A percentile compares a stretch with the other conserved stretches of the same genome.
Conservation (phyloP, 1,140 invertebrate genomes). For the Nixonia krombeini region DNA sequence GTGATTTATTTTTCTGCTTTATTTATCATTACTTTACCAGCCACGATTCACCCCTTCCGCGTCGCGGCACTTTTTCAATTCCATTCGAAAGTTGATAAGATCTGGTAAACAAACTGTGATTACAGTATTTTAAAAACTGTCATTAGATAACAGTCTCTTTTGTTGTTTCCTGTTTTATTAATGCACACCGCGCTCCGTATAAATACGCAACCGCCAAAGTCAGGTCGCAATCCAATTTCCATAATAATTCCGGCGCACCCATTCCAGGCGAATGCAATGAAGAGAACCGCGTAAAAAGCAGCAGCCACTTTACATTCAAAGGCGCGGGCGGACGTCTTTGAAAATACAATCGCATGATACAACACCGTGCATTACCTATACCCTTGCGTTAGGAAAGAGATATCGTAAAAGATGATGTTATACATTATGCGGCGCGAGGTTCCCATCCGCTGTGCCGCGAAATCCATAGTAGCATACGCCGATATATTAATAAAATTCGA, state of each 20-base stretch:
- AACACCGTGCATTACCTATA: conserved; percentile 54
- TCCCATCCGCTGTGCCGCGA: conserved; percentile 16
- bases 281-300: conserved; percentile 40
- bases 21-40: no score
- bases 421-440: conserved; percentile 62
- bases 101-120: no score
- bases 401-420: conserved; percentile 69
- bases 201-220: conserved; percentile 38
- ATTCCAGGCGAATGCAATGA: conserved; percentile 40
- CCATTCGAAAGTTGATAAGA: no score
- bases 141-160: no score
- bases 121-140: no score
- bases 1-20: no score
- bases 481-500: conserved; percentile 66
- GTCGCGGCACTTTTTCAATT: no score
- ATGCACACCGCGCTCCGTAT: conserved; percentile 34
- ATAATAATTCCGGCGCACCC: conserved; percentile 42
- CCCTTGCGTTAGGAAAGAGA: conserved; percentile 53
- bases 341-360: conserved; percentile 70
- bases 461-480: conserved; percentile 43
- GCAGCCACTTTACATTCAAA: conserved; percentile 67
- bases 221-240: conserved; percentile 38
- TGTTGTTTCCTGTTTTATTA: conserved; percentile 20
- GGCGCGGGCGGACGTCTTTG: conserved; percentile 64
- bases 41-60: no score